Evolutionary conservation across 2,888 invertebrate genomes (phyloP), one percentile per base, ranked within the genome.

Genomic region (Acleris holmiana): DNA sequence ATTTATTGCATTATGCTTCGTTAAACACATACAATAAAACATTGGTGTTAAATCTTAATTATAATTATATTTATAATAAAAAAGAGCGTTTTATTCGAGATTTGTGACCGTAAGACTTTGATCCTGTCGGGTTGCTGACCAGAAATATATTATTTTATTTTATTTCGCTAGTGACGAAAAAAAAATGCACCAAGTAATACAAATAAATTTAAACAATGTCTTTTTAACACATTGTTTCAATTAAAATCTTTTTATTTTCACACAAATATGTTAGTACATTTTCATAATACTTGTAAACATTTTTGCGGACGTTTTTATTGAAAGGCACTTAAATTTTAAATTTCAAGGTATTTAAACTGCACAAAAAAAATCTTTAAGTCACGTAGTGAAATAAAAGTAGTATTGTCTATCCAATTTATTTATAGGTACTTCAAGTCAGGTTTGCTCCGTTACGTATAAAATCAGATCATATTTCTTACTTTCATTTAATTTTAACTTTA

Each of bases 1-100:
- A 79, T 86, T 81, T 88, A 86, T 86, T 89, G 83, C 83, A 80
- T 85, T 82, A 79, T 71, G 80, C 86, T 89, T 87, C 86, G 86
- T 89, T 84, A 89, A 87, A 89, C 83, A 83, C 80, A 80, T 88
- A 87, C 80, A 86, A 83, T 84, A 84, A 83, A 82, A 82, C 73
- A 81, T 79, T 77, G 79, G 75, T 84, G 89, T 90, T 90, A 91
- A 84, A 72, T 69, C 72, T 74, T 71, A 68, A 53, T 60, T 29
- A 19, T 1, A 48, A 49, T 62, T 55, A 62, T 61, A 56, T 61
- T 61, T 44, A 58, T 66, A 64, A 63, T 61, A 66, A 58, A 59
- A 68, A 61, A 66, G 57, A 58, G 65, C 58, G 49, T 56, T 23
- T 53, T 48, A 56, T 66, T 66, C 61, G 61, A 61, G 56, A 61